Evolutionary conservation across 2,797 vertebrate genomes (phyloP).

Genomic region (Melopsittacus undulatus): DNA sequence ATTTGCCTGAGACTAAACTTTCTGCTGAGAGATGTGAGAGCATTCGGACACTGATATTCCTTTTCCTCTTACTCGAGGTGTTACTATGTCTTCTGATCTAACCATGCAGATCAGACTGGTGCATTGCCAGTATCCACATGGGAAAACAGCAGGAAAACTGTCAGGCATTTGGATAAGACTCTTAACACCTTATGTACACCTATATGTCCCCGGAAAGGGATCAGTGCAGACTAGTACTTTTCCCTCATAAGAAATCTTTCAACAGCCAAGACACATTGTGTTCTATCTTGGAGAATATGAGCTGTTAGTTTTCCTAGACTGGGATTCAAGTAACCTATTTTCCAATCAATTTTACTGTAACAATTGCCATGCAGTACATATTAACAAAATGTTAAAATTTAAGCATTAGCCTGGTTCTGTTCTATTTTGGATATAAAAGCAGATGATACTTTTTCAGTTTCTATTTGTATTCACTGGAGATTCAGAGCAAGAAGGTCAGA

Average conservation of each 20-base stretch:
- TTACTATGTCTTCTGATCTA: not conserved
- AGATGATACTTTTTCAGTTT: not conserved
- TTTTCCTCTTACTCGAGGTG: not conserved
- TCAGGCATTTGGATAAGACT: not conserved
- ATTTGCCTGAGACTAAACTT: not conserved
- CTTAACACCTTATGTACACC: not conserved
- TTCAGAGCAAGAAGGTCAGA: not conserved
- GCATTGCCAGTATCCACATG: not conserved
- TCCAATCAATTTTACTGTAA: not conserved
- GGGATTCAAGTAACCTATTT: not conserved
- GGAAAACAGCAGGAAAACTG: not conserved
- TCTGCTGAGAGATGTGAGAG: not conserved
- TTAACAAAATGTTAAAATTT: not conserved
- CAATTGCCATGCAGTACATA: not conserved
- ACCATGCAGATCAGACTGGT: not conserved
- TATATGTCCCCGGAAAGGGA: not conserved
- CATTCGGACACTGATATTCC: not conserved
- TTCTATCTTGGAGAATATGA: not conserved
- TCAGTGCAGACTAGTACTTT: not conserved
- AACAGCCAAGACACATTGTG: not conserved
- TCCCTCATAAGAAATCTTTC: not conserved
- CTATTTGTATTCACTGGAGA: not conserved
- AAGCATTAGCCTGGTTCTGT: not conserved
- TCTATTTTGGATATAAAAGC: not conserved
- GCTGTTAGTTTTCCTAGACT: not conserved